phyloP scores from a whole-genome alignment of 2,888 invertebrate genomes.

The Plebejus anna region DNA sequence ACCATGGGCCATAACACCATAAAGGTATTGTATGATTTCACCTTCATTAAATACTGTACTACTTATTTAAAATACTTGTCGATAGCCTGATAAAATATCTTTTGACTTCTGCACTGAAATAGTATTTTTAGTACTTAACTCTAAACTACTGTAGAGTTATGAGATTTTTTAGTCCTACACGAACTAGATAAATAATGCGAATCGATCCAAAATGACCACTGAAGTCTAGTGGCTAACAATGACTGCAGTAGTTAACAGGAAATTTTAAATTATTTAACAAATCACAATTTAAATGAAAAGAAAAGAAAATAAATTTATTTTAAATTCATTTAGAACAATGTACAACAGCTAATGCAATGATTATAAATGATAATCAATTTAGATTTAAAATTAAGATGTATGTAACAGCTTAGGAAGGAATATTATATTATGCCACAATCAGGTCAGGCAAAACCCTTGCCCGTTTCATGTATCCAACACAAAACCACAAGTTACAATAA shows the following conservation, averaged over 20 bases:
- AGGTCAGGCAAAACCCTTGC: constrained; percentile 56
- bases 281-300: not conserved
- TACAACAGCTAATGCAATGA: not conserved
- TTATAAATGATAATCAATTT: not conserved
- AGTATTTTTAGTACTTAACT: no score
- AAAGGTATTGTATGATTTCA: not conserved
- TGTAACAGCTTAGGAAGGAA: not conserved
- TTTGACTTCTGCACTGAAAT: not conserved
- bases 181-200: no score
- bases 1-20: not conserved
- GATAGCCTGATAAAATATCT: not conserved
- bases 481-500: constrained; percentile 44
- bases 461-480: constrained; percentile 54
- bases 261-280: no score
- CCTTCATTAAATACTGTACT: not conserved
- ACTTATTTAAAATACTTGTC: not conserved
- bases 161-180: no score
- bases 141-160: no score
- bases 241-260: no score
- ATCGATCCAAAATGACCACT: not conserved
- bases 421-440: constrained; percentile 50
- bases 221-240: not conserved
- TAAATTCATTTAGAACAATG: not conserved
- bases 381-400: not conserved
- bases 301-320: not conserved